phyloP scores from a whole-genome alignment of 2,888 invertebrate genomes.

The Cheilosia scutellata region DNA sequence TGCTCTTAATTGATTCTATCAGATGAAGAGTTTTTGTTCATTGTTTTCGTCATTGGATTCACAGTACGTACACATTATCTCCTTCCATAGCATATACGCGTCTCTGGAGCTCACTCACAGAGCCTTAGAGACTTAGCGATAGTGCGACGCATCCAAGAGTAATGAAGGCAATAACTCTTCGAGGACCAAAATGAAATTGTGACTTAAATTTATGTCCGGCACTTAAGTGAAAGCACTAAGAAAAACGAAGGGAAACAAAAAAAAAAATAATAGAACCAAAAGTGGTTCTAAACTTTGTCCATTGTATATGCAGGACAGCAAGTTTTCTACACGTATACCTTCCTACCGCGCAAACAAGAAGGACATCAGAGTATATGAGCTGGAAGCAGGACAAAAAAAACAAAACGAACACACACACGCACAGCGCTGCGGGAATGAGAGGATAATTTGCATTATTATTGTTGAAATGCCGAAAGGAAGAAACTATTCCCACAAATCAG shows the following conservation, averaged over 20 bases:
- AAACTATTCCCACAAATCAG: constrained; percentile 75
- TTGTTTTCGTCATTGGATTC: constrained; percentile 31
- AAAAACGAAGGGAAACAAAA: constrained; percentile 13
- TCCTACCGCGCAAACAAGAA: constrained; percentile 7
- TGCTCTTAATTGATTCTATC: constrained; percentile 74
- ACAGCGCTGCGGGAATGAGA: constrained; percentile 21
- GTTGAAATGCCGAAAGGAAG: constrained; percentile 73
- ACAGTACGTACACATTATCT: constrained; percentile 1
- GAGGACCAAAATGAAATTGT: constrained; percentile 73
- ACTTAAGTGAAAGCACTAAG: constrained; percentile 64
- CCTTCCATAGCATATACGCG: constrained; percentile 8
- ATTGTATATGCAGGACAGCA: constrained; percentile 47
- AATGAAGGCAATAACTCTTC: constrained; percentile 75
- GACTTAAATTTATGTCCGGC: constrained; percentile 75
- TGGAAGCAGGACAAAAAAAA: not conserved
- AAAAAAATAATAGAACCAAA: not conserved
- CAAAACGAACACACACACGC: constrained; percentile 16
- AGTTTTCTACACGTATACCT: constrained; percentile 19
- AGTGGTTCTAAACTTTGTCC: constrained; percentile 65
- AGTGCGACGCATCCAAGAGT: constrained; percentile 73
- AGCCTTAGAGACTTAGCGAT: constrained; percentile 39
- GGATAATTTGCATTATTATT: constrained; percentile 74
- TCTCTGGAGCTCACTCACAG: constrained; percentile 38
- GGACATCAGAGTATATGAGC: constrained; percentile 13
- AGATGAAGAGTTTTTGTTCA: constrained; percentile 61